Evolutionary conservation across 2,113 vertebrate species (phyloP).

Genomic region (Oplegnathus fasciatus): DNA sequence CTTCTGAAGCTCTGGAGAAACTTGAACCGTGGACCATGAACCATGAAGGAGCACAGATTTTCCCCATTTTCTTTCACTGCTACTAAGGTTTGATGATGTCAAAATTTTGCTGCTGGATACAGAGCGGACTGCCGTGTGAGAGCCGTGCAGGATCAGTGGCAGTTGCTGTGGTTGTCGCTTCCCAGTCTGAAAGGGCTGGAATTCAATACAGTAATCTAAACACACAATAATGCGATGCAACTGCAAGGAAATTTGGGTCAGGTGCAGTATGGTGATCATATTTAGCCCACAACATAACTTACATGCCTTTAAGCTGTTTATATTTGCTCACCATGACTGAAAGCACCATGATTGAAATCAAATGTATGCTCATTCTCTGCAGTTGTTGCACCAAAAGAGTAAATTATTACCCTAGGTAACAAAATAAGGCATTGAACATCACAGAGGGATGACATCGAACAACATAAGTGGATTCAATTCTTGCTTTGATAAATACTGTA

Average conservation of each 20-base stretch:
- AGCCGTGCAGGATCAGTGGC: not conserved
- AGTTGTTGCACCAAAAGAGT: not conserved
- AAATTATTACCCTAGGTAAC: not conserved
- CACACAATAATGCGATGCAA: conserved; percentile 19
- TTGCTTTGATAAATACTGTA: not conserved
- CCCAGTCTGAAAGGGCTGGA: not conserved
- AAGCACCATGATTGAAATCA: conserved; percentile 11
- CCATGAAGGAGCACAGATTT: not conserved
- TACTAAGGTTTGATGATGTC: not conserved
- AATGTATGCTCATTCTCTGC: not conserved
- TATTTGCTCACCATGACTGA: conserved; percentile 20
- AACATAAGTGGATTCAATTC: not conserved
- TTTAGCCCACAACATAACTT: not conserved
- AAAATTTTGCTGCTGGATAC: conserved; percentile 1
- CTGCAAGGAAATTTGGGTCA: not conserved
- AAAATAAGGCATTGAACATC: not conserved
- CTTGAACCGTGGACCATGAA: conserved; percentile 10
- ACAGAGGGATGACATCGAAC: not conserved
- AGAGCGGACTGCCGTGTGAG: not conserved
- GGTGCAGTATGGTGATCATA: not conserved
- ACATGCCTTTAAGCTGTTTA: conserved; percentile 29
- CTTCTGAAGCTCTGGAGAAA: not conserved
- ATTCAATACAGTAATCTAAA: not conserved
- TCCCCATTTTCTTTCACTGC: not conserved
- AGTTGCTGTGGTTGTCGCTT: not conserved